Percentiles rank a stretch among this genome's conserved stretches.
Evolutionary conservation across 1,140 invertebrate species (phyloP).

Genomic region (Drosophila parvula): DNA sequence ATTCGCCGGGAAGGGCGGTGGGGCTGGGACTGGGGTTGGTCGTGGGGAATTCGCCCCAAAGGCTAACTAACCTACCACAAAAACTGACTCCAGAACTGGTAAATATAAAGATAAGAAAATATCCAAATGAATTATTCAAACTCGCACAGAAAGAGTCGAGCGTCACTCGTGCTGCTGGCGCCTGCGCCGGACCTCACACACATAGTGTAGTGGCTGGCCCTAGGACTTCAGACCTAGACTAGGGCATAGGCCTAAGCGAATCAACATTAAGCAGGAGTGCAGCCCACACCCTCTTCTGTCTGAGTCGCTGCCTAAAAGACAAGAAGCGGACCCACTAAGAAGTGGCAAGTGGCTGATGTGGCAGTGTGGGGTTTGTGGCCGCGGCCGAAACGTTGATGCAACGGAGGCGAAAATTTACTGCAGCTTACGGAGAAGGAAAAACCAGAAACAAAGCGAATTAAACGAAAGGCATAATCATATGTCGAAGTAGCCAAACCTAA

Average conservation of each 20-base stretch:
- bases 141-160: conserved; percentile 35
- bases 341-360: conserved; percentile 6
- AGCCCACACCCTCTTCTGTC: conserved; percentile 54
- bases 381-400: conserved; percentile 49
- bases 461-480: conserved; percentile 34
- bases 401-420: conserved; percentile 25
- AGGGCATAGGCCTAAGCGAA: conserved; percentile 74
- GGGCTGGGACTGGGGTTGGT: conserved; percentile 23
- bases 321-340: conserved; percentile 26
- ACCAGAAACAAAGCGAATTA: conserved; percentile 62
- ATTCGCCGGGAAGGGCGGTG: conserved; percentile 26
- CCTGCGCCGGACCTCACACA: conserved; percentile 56
- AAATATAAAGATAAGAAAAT: conserved; percentile 44
- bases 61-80: conserved; percentile 76
- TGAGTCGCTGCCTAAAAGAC: conserved; percentile 68
- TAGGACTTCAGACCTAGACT: conserved; percentile 28
- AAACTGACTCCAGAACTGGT: conserved; percentile 39
- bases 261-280: conserved; percentile 75
- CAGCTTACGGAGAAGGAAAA: conserved; percentile 56
- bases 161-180: conserved; percentile 38
- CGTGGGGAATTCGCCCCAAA: conserved; percentile 22
- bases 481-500: too few species aligned
- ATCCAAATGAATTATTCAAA: conserved; percentile 49
- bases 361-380: not conserved
- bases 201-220: conserved; percentile 35